Percentiles rank a stretch among this genome's conserved stretches.
phyloP scores from a whole-genome alignment of 2,888 invertebrate species.

The Barypeithes pellucidus region DNA sequence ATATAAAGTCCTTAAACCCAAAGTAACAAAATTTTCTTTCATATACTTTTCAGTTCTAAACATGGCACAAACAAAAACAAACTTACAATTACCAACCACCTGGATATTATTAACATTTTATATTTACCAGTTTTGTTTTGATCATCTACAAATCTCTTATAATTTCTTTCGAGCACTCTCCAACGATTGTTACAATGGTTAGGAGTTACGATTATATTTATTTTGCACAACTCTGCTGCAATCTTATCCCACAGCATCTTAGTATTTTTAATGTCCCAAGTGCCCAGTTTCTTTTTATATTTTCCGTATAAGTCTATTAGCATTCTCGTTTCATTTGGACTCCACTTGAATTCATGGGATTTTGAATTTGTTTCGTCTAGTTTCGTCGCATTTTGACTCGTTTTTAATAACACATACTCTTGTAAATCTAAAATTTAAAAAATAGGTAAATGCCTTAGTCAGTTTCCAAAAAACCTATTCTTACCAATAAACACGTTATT shows the following conservation, averaged over 20 bases:
- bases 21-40: neutral
- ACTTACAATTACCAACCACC: neutral
- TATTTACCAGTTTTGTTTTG: slow-evolving; percentile 42
- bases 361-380: neutral
- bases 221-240: slow-evolving; percentile 26
- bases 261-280: slow-evolving; percentile 44
- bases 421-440: neutral
- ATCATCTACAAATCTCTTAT: slow-evolving; percentile 43
- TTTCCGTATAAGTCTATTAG: slow-evolving; percentile 47
- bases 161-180: slow-evolving; percentile 44
- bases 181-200: slow-evolving; percentile 40
- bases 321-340: slow-evolving; percentile 27
- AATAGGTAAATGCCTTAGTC: neutral
- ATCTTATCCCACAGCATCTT: slow-evolving; percentile 47
- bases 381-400: neutral
- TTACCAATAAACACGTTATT: neutral
- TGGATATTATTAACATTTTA: neutral
- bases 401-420: neutral
- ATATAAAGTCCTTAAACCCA: neutral
- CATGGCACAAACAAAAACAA: too few relatives aligned
- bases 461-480: neutral
- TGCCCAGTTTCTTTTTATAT: slow-evolving; percentile 47
- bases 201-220: slow-evolving; percentile 25
- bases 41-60: neutral
- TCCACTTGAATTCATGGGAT: neutral